Conservation (phyloP, 2,797 vertebrate genomes). For the Neosalanx taihuensis region DNA sequence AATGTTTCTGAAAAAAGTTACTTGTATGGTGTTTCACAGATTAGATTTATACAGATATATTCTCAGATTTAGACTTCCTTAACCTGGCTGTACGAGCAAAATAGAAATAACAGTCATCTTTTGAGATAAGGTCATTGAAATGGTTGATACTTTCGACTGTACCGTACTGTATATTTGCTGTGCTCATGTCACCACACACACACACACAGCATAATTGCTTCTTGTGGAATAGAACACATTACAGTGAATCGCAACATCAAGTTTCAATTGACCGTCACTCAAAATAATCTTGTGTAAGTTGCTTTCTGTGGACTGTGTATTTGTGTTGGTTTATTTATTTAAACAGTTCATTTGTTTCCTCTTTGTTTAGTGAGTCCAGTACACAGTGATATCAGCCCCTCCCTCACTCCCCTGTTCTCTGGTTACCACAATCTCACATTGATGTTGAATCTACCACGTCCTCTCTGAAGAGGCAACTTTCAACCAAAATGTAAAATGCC, state of each 20-base stretch:
- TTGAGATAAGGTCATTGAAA: conserved; percentile 2
- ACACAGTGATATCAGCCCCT: background rate
- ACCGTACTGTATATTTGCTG: background rate
- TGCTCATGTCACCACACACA: background rate
- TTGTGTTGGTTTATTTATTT: conserved; percentile 4
- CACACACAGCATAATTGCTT: conserved; percentile 8
- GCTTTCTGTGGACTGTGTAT: conserved; percentile 14
- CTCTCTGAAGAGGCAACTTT: too few relatives aligned
- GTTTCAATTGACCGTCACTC: background rate
- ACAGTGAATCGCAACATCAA: background rate
- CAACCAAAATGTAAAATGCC: too few relatives aligned
- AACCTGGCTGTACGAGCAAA: background rate
- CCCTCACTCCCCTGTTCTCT: background rate
- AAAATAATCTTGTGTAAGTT: conserved; percentile 8
- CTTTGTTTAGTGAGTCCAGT: background rate
- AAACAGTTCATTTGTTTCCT: background rate
- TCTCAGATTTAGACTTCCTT: background rate
- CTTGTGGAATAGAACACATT: background rate
- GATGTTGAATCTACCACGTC: too few relatives aligned
- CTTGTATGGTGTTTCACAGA: background rate
- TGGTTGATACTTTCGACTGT: background rate
- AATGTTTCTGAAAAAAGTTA: background rate
- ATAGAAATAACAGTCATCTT: background rate
- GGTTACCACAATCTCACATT: too few relatives aligned
- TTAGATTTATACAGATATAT: too few relatives aligned